Percentiles rank a stretch among this genome's conserved stretches.
phyloP scores from a whole-genome alignment of 2,888 invertebrate species.

The Chaetogeoica ovagalla region DNA sequence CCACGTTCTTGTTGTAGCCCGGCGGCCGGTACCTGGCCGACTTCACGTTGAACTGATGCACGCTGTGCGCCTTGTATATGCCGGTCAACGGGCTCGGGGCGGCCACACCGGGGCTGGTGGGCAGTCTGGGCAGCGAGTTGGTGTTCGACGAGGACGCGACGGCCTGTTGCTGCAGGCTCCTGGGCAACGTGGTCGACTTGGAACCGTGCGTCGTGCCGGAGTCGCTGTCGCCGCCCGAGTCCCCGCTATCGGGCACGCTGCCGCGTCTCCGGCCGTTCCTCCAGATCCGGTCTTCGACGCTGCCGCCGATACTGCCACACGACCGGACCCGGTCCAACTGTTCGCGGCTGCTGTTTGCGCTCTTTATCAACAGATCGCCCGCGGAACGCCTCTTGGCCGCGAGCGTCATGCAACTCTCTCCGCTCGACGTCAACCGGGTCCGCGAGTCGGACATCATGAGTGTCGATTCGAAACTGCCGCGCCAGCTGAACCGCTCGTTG shows the following conservation, averaged over 20 bases:
- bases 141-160: constrained; percentile 64
- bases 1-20: constrained; percentile 67
- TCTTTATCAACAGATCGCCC: constrained; percentile 78
- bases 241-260: constrained; percentile 66
- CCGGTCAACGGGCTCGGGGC: constrained; percentile 56
- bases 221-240: constrained; percentile 63
- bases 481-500: constrained; percentile 87
- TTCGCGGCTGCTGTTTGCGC: constrained; percentile 76
- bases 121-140: constrained; percentile 77
- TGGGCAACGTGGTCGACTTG: constrained; percentile 67
- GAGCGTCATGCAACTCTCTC: constrained; percentile 67
- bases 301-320: constrained; percentile 82
- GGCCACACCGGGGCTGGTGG: constrained; percentile 62
- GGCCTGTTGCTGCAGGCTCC: constrained; percentile 64
- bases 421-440: constrained; percentile 66
- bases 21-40: constrained; percentile 86
- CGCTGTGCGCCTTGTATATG: constrained; percentile 70
- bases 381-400: constrained; percentile 80
- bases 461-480: constrained; percentile 91
- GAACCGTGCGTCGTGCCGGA: constrained; percentile 59
- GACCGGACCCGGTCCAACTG: constrained; percentile 74
- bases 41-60: constrained; percentile 70
- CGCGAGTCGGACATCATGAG: constrained; percentile 83
- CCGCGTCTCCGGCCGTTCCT: constrained; percentile 61
- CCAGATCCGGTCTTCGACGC: constrained; percentile 63